These are phyloP conservation scores for Platichthys stellatus DNA, from an alignment of 2,113 vertebrate genomes.

Conservation along the genomic window DNA sequence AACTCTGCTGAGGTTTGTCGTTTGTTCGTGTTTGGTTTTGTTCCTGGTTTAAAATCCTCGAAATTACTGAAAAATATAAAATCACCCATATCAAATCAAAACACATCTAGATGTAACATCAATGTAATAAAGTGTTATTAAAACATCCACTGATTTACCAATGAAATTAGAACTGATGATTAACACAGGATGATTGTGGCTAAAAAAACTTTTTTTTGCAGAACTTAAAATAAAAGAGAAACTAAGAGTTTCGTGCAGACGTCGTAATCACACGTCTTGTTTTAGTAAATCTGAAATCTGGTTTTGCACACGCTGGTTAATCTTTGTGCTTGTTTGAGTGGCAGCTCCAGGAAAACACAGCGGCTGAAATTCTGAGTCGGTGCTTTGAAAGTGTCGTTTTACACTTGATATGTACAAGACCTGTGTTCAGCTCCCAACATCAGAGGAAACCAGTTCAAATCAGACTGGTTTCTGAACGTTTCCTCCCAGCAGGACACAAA, in stretches of 20 bases:
- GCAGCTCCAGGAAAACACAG: conserved; percentile 28
- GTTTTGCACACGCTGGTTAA: not conserved
- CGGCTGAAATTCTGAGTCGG: conserved; percentile 49
- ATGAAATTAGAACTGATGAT: not conserved
- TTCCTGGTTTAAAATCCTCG: conserved; percentile 45
- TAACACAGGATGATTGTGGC: too few species aligned
- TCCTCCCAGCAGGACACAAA: conserved; percentile 67
- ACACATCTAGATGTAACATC: conserved; percentile 25
- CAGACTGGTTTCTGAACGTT: too few species aligned
- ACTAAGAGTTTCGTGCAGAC: too few species aligned
- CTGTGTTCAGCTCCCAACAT: too few species aligned
- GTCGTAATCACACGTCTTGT: too few species aligned
- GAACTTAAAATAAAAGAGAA: too few species aligned
- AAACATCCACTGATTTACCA: conserved; percentile 20
- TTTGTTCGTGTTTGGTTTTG: conserved; percentile 36
- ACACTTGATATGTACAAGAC: conserved; percentile 32
- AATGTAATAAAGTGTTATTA: conserved; percentile 1
- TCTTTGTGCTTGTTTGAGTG: conserved; percentile 67
- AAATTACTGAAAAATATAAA: conserved; percentile 49
- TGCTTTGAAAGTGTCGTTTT: conserved; percentile 31
- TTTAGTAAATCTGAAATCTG: too few species aligned
- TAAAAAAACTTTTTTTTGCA: too few species aligned
- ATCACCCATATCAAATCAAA: conserved; percentile 49
- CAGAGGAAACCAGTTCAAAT: conserved; percentile 34
- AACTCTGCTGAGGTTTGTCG: conserved; percentile 44